Conservation (phyloP, 2,888 invertebrate species). For the Camponotus fellah region DNA sequence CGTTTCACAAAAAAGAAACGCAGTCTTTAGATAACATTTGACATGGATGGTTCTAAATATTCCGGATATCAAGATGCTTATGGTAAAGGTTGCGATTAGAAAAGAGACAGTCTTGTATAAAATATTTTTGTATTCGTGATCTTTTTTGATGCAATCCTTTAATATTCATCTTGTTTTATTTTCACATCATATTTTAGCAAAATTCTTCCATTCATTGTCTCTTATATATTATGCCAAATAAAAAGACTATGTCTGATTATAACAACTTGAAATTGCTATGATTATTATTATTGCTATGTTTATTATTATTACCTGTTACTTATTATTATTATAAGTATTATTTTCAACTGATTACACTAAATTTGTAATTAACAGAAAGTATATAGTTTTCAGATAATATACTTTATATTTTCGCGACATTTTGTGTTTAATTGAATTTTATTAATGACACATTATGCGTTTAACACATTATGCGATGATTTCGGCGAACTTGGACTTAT, state of each 20-base stretch:
- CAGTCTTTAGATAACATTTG: constrained; percentile 18
- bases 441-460: no score
- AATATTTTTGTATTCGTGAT: background rate
- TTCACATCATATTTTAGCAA: no score
- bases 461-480: no score
- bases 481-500: background rate
- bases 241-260: background rate
- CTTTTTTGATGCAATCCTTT: background rate
- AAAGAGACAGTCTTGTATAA: background rate
- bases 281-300: background rate
- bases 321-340: background rate
- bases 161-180: no score
- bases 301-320: background rate
- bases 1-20: no score
- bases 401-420: no score
- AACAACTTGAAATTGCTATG: background rate
- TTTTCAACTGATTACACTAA: background rate
- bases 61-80: background rate
- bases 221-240: background rate
- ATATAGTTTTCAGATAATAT: background rate
- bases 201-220: no score
- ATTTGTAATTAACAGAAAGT: background rate
- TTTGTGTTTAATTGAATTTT: no score
- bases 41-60: constrained; percentile 16
- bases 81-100: background rate